A percentile compares a stretch with the other conserved stretches of the same genome.
These are phyloP conservation scores for Eumaeus atala DNA, from an alignment of 1,140 invertebrate genomes.

Conservation along the genomic window DNA sequence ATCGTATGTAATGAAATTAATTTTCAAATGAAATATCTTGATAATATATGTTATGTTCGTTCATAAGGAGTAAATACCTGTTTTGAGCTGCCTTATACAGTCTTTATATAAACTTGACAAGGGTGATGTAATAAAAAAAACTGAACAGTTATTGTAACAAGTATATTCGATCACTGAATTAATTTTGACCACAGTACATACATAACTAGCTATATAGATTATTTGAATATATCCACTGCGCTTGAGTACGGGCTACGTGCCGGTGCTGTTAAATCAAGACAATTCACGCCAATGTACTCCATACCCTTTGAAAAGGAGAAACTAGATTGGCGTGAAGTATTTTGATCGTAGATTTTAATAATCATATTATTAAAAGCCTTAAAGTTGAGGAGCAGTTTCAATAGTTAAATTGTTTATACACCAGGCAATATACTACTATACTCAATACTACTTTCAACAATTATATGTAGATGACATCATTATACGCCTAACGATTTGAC, in stretches of 20 bases:
- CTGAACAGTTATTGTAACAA: constrained; percentile 56
- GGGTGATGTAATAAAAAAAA: constrained; percentile 19
- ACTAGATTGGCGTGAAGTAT: constrained; percentile 2
- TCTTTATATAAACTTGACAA: not conserved
- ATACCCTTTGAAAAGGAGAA: constrained; percentile 11
- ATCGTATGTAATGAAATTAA: no score
- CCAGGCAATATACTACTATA: constrained; percentile 4
- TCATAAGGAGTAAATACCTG: no score
- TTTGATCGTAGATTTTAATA: constrained; percentile 7
- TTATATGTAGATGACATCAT: not conserved
- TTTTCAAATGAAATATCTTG: no score
- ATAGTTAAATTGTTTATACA: not conserved
- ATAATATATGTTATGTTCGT: no score
- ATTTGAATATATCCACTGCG: constrained; percentile 35
- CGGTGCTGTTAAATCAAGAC: constrained; percentile 15
- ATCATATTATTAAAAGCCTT: constrained; percentile 7
- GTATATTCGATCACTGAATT: constrained; percentile 71
- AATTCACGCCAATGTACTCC: constrained; percentile 7
- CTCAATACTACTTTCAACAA: constrained; percentile 1
- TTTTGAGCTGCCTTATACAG: no score
- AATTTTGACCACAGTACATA: constrained; percentile 52
- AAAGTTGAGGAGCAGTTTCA: not conserved
- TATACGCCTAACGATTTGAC: not conserved
- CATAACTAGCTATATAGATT: constrained; percentile 43
- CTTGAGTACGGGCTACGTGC: constrained; percentile 22